These are phyloP conservation scores for Zosterops hypoxanthus DNA, from an alignment of 2,113 vertebrate genomes.

Conservation along the genomic window DNA sequence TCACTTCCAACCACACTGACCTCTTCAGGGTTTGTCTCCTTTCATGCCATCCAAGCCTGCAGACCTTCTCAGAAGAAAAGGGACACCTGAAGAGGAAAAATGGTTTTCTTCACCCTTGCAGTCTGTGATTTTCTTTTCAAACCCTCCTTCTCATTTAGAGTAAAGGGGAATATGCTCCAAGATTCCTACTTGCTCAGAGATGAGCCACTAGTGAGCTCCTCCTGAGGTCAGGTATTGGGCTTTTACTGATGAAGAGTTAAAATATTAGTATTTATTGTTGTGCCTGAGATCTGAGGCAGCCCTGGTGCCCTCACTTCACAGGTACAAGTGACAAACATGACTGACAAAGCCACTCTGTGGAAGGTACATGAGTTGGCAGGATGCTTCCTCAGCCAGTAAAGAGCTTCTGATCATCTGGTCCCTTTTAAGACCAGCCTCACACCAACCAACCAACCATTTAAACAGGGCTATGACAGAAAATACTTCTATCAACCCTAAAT, in stretches of 20 bases:
- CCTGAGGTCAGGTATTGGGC: neutral
- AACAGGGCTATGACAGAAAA: neutral
- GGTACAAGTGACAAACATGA: neutral
- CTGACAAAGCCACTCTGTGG: neutral
- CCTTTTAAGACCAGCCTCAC: neutral
- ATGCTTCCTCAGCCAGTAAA: neutral
- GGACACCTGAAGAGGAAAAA: neutral
- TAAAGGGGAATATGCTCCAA: neutral
- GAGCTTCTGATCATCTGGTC: neutral
- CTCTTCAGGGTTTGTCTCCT: neutral
- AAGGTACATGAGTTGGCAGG: fast-evolving
- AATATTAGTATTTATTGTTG: neutral
- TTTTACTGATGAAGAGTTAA: neutral
- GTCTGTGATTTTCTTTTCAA: neutral
- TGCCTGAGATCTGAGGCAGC: neutral
- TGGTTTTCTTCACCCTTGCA: neutral
- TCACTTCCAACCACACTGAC: neutral
- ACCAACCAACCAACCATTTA: neutral
- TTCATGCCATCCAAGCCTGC: fast-evolving
- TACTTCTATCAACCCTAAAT: neutral
- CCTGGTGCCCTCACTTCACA: neutral
- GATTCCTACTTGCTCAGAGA: neutral
- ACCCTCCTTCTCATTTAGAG: neutral
- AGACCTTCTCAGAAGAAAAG: neutral
- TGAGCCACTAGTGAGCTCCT: neutral